Conservation (phyloP, 2,797 vertebrate genomes). For the Periparus ater region DNA sequence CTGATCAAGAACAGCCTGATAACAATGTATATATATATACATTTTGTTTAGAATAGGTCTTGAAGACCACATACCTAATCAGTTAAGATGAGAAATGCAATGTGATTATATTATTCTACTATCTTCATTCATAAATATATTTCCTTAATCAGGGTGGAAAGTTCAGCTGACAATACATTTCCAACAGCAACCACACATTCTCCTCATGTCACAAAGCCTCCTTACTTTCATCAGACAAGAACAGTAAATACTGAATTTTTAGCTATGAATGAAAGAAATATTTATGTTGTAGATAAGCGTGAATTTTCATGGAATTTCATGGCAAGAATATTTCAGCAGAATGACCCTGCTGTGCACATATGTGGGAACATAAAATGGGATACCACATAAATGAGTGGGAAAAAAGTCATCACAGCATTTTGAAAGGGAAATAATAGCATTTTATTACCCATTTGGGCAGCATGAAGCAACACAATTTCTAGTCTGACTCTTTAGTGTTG, state of each 20-base stretch:
- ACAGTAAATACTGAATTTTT: background rate
- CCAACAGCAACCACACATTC: background rate
- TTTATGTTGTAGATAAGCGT: background rate
- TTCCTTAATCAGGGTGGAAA: background rate
- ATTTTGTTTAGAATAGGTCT: background rate
- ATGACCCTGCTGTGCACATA: background rate
- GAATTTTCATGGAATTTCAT: background rate
- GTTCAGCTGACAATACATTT: background rate
- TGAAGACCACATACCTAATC: background rate
- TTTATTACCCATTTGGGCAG: constrained; percentile 27
- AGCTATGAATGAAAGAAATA: background rate
- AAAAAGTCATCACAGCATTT: constrained; percentile 1
- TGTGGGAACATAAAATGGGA: background rate
- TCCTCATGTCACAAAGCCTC: background rate
- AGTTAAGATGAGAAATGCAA: background rate
- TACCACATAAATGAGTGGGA: background rate
- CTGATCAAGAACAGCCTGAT: background rate
- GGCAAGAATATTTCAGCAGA: background rate
- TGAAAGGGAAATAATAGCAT: background rate
- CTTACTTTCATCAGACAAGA: background rate
- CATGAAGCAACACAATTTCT: background rate
- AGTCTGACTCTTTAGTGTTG: background rate
- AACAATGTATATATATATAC: background rate
- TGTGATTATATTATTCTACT: background rate
- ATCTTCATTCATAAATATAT: background rate